phyloP scores from a whole-genome alignment of 2,797 vertebrate genomes.

The Eleutherodactylus coqui region DNA sequence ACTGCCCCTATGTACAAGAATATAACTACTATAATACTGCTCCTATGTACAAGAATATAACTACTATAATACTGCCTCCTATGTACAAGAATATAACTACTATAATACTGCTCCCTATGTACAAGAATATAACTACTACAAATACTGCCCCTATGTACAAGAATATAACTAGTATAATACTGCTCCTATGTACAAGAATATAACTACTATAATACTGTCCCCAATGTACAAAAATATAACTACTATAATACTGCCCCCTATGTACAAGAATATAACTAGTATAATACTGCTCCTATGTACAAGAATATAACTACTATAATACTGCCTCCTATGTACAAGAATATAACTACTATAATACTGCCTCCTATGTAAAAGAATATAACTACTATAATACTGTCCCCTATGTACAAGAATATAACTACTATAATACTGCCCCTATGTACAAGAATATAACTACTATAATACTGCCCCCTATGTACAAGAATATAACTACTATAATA shows the following conservation, averaged over 20 bases:
- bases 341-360: too few relatives aligned
- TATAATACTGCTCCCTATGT: too few relatives aligned
- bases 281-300: background rate
- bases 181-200: background rate
- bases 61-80: background rate
- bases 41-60: background rate
- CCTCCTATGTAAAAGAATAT: too few relatives aligned
- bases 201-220: background rate
- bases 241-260: too few relatives aligned
- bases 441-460: conserved; percentile 21
- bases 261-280: background rate
- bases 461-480: conserved; percentile 12
- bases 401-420: conserved; percentile 7
- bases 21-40: background rate
- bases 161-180: background rate
- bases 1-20: too few relatives aligned
- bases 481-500: too few relatives aligned
- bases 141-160: too few relatives aligned
- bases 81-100: too few relatives aligned
- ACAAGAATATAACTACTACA: too few relatives aligned
- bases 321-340: too few relatives aligned
- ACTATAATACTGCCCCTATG: conserved; percentile 9
- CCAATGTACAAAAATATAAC: too few relatives aligned
- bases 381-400: conserved; percentile 4
- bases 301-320: too few relatives aligned